Conservation (phyloP, 2,113 vertebrate species). For the Sorex fumeus region DNA sequence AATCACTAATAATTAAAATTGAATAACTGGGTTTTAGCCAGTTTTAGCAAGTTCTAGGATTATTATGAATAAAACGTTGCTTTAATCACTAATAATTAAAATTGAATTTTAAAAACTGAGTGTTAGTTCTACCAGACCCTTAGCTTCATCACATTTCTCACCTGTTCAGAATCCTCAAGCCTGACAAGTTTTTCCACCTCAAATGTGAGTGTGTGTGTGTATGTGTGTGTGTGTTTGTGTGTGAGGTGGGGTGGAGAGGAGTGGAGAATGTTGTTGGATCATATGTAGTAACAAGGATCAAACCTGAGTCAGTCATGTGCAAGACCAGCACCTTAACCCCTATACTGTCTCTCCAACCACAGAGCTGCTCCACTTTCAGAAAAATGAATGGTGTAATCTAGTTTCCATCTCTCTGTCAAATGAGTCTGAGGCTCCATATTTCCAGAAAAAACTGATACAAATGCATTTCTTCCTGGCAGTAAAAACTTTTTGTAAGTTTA, state of each 20-base stretch:
- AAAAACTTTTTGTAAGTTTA: not conserved
- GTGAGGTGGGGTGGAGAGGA: not conserved
- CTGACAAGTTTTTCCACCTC: too few species aligned
- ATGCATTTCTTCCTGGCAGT: not conserved
- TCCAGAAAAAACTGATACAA: not conserved
- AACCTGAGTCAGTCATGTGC: too few species aligned
- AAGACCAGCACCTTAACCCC: too few species aligned
- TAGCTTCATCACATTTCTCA: not conserved
- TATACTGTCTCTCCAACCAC: too few species aligned
- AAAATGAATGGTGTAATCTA: not conserved
- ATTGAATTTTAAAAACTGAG: not conserved
- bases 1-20: conserved; percentile 7
- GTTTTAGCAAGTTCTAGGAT: not conserved
- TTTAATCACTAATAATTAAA: not conserved
- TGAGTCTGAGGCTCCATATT: not conserved
- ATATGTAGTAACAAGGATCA: too few species aligned
- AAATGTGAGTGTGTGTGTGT: too few species aligned
- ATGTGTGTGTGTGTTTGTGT: too few species aligned
- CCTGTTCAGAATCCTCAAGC: not conserved
- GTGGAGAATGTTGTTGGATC: too few species aligned
- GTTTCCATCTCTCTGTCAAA: not conserved
- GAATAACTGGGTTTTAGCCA: not conserved
- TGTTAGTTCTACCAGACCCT: not conserved
- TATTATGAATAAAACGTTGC: too few species aligned
- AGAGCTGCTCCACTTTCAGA: not conserved